Base-by-base conservation (phyloP, 2,888 invertebrate genomes). In the Caenorhabditis virilis region DNA sequence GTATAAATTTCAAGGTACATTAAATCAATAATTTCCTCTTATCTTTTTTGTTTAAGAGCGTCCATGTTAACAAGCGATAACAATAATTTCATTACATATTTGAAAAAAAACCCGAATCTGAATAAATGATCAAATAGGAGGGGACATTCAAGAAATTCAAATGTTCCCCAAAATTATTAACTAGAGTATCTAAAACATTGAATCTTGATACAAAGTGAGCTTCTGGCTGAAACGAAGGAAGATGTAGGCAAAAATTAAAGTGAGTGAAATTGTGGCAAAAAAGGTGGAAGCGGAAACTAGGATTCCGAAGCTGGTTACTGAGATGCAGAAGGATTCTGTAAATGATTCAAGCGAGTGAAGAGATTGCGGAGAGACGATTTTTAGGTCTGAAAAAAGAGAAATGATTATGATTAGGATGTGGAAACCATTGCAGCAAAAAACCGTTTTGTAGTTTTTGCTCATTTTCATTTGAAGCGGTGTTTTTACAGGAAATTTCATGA, bases 261-360 rank as follows among this genome's bases (percentile, higher is more conserved):
- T 70, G 33, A 69, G 33, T 3, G 74, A 71, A 18, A 77, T 47
- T 2, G 80, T 80, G 45, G 72, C 56, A 7, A 80, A 63, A 61
- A 80, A 80, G 1, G 80, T 80, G 15, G 72, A 64, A 1, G 76
- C 66, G 18, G 78, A 76, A 33, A 80, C 60, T 23, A 80, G 57
- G 18, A 76, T 46, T 4, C 78, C 79, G 41, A 79, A 79, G n/a
- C 67, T 69, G 26, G 67, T 65, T 9, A 79, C 57, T 0, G 78
- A 76, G 4, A 79, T 61, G 46, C 79, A 79, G 35, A 77, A 69
- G 18, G 45, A 27, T 13, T 54, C 15, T 6, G 26, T 16, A n/a
- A 45, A 13, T 23, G 16, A 11, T 20, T 42, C 42, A 20, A 42
- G 15, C 5, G 22, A 23, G 15, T 23, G 15, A 3, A 42, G 25